Base-by-base conservation (phyloP, 2,113 vertebrate species). In the Phasianus colchicus region DNA sequence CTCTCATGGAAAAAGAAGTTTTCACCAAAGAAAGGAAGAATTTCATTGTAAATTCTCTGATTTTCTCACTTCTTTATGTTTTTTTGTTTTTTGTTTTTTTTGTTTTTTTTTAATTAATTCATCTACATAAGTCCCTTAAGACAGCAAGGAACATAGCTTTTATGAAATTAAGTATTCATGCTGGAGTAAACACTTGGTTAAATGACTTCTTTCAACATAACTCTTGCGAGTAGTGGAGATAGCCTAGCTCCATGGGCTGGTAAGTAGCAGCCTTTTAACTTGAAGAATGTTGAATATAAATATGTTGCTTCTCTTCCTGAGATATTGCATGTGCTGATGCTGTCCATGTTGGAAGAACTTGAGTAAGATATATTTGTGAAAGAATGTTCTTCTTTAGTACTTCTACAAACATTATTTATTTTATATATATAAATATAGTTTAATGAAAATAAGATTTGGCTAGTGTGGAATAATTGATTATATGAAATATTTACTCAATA, bases 41-140 rank as follows among this genome's bases (percentile, higher is more conserved):
- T 67, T 77, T 38, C 30, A 45, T 19, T 50, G 24, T 40, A 73
- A 67, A 69, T n/a, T 69, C 36, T 57, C 48, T 43, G 11, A n/a
- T 77, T 77, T 67, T 89, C 45, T 72, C 13, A 29, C 7, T 61
- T 72, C 43, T 65, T 43, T 34, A 55, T 32, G 38, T 8, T 16
- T 11, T 75, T 71, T 27, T 79, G 38, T 32, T 87, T 38, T 6
- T 54, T n/a, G n/a, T n/a, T 8, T 16, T 11, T 75, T 71, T 27
- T 79, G 38, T 32, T 87, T 38, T 6, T 54, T n/a, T n/a, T n/a
- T n/a, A n/a, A 65, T 57, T 20, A 71, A 48, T 69, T 71, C 6
- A 21, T 29, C 19, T 34, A 29, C 72, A 27, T 19, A 61, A 1
- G 0, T 72, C 9, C 20, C 25, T 16, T 40, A 8, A 1, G 9